Conservation (phyloP, 2,113 vertebrate species). For the Columba livia region DNA sequence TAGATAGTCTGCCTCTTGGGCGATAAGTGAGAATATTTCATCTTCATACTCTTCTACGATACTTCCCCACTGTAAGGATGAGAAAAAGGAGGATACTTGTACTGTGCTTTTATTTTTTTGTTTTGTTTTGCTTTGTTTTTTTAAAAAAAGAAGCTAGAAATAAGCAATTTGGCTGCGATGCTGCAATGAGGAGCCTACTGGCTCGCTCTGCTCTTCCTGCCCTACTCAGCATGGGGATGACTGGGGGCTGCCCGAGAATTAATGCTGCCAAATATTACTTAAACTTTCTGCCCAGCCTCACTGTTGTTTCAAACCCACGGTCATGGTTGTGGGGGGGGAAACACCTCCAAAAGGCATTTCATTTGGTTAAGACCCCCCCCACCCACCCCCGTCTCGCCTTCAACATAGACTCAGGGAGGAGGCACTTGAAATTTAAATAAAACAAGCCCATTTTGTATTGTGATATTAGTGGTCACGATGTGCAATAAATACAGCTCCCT, state of each 20-base stretch:
- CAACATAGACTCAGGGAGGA: not conserved
- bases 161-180: not conserved
- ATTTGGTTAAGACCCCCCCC: not conserved
- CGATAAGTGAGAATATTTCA: slow-evolving; percentile 83
- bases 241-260: not conserved
- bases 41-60: slow-evolving; percentile 88
- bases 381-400: not conserved
- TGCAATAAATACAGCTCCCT: not conserved
- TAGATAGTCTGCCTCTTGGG: slow-evolving; percentile 74
- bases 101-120: not conserved
- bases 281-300: slow-evolving; percentile 32
- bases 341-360: not conserved
- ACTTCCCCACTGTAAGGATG: slow-evolving; percentile 80
- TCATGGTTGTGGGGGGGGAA: not conserved
- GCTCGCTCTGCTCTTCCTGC: not conserved
- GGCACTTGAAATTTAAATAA: not conserved
- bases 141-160: not conserved
- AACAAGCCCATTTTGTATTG: slow-evolving; percentile 29
- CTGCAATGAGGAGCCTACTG: not conserved
- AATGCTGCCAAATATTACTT: slow-evolving; percentile 41
- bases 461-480: not conserved
- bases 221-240: not conserved
- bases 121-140: not conserved
- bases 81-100: not conserved
- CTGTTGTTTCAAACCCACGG: slow-evolving; percentile 20